Evolutionary conservation across 2,888 invertebrate species (phyloP).

Genomic region (Andrena flavipes): DNA sequence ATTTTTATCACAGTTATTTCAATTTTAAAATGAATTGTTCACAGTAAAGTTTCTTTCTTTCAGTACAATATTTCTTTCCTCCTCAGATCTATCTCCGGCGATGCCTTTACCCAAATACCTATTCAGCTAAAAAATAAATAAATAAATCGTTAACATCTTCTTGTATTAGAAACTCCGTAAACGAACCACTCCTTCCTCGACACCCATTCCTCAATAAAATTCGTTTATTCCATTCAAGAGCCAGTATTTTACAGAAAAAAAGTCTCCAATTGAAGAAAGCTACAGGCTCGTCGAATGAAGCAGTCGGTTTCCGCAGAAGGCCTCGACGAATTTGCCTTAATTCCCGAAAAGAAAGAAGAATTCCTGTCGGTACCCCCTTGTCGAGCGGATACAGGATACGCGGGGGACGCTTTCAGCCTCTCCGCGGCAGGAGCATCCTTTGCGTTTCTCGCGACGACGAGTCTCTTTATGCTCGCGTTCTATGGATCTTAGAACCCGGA

Average conservation of each 20-base stretch:
- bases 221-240: neutral
- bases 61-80: no score
- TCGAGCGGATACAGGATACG: conserved; percentile 69
- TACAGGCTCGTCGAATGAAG: neutral
- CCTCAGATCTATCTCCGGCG: no score
- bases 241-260: neutral
- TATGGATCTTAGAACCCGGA: conserved; percentile 81
- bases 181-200: no score
- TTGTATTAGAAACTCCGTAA: no score
- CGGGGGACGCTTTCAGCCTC: conserved; percentile 68
- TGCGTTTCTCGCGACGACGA: conserved; percentile 43
- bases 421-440: conserved; percentile 56
- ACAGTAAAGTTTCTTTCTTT: no score
- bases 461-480: conserved; percentile 79
- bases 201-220: no score
- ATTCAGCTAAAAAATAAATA: no score
- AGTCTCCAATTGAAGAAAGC: neutral
- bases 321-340: conserved; percentile 54
- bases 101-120: no score
- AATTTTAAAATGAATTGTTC: no score
- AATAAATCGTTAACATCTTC: no score
- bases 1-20: no score
- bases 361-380: conserved; percentile 40
- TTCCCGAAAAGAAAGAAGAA: conserved; percentile 51
- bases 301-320: conserved; percentile 15